Evolutionary conservation across 2,888 invertebrate genomes (phyloP), one percentile per base, ranked within the genome.

Genomic region (Lasioglossum morio): DNA sequence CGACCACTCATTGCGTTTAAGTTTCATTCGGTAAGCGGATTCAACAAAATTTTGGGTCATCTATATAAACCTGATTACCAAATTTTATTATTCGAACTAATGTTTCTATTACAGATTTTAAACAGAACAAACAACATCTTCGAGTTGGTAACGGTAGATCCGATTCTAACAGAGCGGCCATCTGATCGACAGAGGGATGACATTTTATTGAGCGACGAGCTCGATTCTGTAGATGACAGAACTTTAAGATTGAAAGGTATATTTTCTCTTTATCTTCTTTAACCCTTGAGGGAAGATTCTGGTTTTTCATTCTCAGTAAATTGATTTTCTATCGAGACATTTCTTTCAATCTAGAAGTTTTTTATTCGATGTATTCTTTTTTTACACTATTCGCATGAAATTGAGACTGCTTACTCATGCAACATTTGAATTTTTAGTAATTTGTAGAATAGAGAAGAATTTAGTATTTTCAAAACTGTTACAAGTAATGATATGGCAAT

Each of bases 41-140:
- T 43, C 30, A 14, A 14, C 2, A 53, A 10, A 4, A 16, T 48
- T 27, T 16, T 19, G 4, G 3, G n/a, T 69, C 16, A 2, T 1
- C 0, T 19, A 53, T 40, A 27, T 19, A 46, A 48, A 8, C 10
- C 7, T 23, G 19, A 40, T 2, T 12, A 0, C 2, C 12, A 5
- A 23, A 7, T 73, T 27, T 77, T 5, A 43, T 66, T 43, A 30
- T 23, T 43, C n/a, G 30, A 16, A 40, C 10, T 8, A 16, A 10
- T 27, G 12, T 37, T 4, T 43, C 3, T 7, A 0, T 93, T 93
- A 74, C 94, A 99, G 99, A 99, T 99, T 92, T 96, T 99, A 88
- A 98, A 98, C 94, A 97, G 99, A 91, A 98, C 98, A 3, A 99
- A 99, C 95, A 99, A 99, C 95, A 99, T 99, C 90, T 99, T 99